Evolutionary conservation across 2,797 vertebrate genomes (phyloP).

Genomic region (Apogon hyalosoma): DNA sequence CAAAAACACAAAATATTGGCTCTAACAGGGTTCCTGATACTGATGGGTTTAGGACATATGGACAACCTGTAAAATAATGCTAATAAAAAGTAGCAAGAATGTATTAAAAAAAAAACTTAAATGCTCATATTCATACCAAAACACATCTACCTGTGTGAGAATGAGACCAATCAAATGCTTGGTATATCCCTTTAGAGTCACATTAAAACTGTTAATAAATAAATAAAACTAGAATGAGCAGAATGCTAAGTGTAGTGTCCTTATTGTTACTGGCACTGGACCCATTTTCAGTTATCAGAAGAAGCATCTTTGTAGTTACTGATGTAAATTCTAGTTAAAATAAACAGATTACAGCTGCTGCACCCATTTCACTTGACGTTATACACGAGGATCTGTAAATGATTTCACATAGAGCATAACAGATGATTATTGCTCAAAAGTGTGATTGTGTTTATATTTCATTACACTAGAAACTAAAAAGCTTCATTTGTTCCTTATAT

Average conservation of each 20-base stretch:
- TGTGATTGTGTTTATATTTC: background rate
- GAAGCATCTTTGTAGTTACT: constrained; percentile 26
- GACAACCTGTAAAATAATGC: no score
- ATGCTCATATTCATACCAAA: no score
- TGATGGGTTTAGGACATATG: no score
- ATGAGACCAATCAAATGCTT: background rate
- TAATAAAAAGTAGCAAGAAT: no score
- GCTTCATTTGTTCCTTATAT: background rate
- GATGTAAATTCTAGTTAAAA: constrained; percentile 40
- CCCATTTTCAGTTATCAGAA: constrained; percentile 32
- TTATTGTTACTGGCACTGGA: constrained; percentile 8
- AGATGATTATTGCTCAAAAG: constrained; percentile 13
- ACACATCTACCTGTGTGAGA: background rate
- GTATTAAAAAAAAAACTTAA: no score
- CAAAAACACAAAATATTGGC: no score
- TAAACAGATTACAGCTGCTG: constrained; percentile 25
- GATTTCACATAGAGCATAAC: background rate
- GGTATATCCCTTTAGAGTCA: no score
- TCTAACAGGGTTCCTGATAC: no score
- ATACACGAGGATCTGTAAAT: constrained; percentile 18
- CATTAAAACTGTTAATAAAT: no score
- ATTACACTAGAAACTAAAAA: background rate
- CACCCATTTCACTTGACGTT: constrained; percentile 21
- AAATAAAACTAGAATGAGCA: background rate
- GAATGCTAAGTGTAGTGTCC: constrained; percentile 20